A percentile compares a stretch with the other conserved stretches of the same genome.
Evolutionary conservation across 2,888 invertebrate species (phyloP).

Genomic region (Acronicta aceris): DNA sequence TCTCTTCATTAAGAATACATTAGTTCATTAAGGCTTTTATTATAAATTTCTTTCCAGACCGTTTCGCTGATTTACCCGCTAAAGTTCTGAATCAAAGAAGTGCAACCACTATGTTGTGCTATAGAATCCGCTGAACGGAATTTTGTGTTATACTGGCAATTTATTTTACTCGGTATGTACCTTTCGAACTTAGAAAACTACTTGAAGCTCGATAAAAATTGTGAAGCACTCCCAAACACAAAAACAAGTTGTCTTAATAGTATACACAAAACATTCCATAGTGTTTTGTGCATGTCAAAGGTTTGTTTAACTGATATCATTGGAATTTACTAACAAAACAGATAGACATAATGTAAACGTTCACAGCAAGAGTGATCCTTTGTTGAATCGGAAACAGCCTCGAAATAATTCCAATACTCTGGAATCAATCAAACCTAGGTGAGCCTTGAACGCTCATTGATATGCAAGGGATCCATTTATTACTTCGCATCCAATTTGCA

Average conservation of each 20-base stretch:
- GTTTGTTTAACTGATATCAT: conserved; percentile 47
- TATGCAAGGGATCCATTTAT: conserved; percentile 83
- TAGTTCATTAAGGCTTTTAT: conserved; percentile 68
- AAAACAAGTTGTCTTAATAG: conserved; percentile 18
- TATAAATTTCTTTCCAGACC: conserved; percentile 43
- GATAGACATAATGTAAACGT: conserved; percentile 65
- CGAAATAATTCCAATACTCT: conserved; percentile 77
- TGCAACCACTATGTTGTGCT: conserved; percentile 9
- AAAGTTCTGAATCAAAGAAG: conserved; percentile 27
- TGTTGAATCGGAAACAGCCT: conserved; percentile 74
- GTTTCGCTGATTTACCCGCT: conserved; percentile 22
- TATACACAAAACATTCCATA: background rate
- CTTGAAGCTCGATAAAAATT: conserved; percentile 19
- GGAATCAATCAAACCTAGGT: conserved; percentile 78
- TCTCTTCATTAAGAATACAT: conserved; percentile 74
- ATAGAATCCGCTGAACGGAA: conserved; percentile 11
- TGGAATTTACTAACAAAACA: conserved; percentile 67
- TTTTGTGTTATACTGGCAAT: conserved; percentile 31
- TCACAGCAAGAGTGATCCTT: conserved; percentile 68
- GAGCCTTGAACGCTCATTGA: conserved; percentile 76
- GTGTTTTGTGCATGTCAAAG: background rate
- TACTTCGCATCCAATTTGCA: conserved; percentile 80
- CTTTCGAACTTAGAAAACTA: conserved; percentile 4
- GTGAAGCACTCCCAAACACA: background rate
- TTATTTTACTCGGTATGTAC: conserved; percentile 14